Base-by-base conservation (phyloP, 1,140 invertebrate genomes). In the Mycetomoellerius zeteki region DNA sequence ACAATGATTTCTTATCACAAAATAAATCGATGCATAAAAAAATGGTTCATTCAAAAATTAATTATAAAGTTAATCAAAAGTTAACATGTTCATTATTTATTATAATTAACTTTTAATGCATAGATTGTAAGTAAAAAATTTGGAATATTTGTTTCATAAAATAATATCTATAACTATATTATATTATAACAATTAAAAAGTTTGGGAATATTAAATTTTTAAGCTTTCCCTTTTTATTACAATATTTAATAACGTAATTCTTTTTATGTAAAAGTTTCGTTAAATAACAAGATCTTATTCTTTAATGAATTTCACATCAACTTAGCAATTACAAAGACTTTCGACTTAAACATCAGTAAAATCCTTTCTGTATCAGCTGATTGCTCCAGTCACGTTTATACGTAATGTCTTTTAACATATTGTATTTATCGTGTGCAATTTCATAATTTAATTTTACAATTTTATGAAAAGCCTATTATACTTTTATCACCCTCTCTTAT, bases 281-380 rank as follows among this genome's bases (percentile, higher is more conserved):
- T n/a, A n/a, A n/a, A n/a, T n/a, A n/a, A n/a, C n/a, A n/a, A n/a
- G n/a, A n/a, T 50, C 1, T 21, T 21, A 27, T 33, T 56, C 19
- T 72, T 54, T 73, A 30, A 72, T n/a, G 3, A n/a, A 12, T 56
- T 73, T 75, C 1, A 73, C 19, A 75, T 37, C 19, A n/a, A 37
- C 3, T 58, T 56, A 56, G 3, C 1, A 75, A 75, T 73, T n/a
- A 54, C 5, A 16, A 58, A 58, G 27, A 12, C n/a, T 24, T 16
- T 33, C 21, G 10, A 37, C 7, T 65, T 65, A 33, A 64, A n/a
- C 50, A 54, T 54, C 19, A 19, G 2, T 54, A 54, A n/a, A 54
- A 21, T 24, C 24, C 3, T 58, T 10, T 64, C 27, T 30, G 27
- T 21, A 16, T 52, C 7, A 0, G 19, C 19, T 14, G 10, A 72